Percentiles rank a stretch among this genome's conserved stretches.
Conservation (phyloP, 2,888 invertebrate species). For the Chalcis sispes region DNA sequence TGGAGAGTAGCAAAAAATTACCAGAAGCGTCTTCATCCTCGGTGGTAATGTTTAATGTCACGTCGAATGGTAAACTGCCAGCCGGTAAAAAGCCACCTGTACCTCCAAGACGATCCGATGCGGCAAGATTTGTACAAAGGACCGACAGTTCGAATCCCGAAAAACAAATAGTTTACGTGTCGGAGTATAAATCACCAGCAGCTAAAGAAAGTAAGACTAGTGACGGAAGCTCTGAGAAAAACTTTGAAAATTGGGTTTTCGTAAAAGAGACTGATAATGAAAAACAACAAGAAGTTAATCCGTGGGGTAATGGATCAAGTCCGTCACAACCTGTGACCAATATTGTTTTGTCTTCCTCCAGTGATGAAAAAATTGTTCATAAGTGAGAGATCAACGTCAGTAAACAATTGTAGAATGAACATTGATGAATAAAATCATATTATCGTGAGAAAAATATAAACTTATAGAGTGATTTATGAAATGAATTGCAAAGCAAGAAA, state of each 20-base stretch:
- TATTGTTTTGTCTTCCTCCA: constrained; percentile 66
- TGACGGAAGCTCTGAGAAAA: constrained; percentile 46
- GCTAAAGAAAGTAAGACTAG: constrained; percentile 56
- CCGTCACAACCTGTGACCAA: constrained; percentile 66
- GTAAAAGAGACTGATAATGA: constrained; percentile 63
- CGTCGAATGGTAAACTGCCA: constrained; percentile 70
- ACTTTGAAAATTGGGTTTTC: constrained; percentile 74
- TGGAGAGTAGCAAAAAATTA: constrained; percentile 59
- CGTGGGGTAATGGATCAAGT: constrained; percentile 66
- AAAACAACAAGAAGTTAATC: constrained; percentile 63
- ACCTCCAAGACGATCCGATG: constrained; percentile 76
- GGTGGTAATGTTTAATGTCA: constrained; percentile 63
- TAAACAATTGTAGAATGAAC: not conserved
- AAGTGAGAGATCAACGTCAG: constrained; percentile 44
- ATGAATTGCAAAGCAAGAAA: too few species aligned
- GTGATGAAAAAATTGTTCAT: constrained; percentile 63
- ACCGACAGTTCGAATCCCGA: constrained; percentile 61
- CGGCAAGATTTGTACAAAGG: constrained; percentile 67
- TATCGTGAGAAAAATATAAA: too few species aligned
- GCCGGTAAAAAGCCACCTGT: constrained; percentile 76
- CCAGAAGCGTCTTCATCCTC: constrained; percentile 42
- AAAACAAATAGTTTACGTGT: constrained; percentile 72
- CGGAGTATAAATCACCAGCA: constrained; percentile 68
- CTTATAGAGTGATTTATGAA: too few species aligned
- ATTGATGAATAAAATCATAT: too few species aligned